Percentiles rank a stretch among this genome's conserved stretches.
Evolutionary conservation across 2,888 invertebrate genomes (phyloP).

Genomic region (Dasypogon diadema): DNA sequence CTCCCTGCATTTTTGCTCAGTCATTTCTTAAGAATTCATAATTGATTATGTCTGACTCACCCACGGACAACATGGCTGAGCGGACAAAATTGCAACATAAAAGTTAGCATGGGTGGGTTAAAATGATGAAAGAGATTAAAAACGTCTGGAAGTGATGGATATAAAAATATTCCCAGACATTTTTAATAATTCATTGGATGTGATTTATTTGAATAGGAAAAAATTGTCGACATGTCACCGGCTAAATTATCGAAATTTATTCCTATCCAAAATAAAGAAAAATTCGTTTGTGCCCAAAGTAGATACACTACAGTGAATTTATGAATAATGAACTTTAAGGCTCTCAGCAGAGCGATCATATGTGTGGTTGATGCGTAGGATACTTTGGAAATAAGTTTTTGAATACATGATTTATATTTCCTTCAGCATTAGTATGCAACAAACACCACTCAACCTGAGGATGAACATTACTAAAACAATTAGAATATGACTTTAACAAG

Average conservation of each 20-base stretch:
- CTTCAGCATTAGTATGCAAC: no score
- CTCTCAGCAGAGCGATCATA: background rate
- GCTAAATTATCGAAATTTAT: background rate
- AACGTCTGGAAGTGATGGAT: conserved; percentile 29
- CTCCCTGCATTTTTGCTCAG: conserved; percentile 26
- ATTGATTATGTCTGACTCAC: conserved; percentile 40
- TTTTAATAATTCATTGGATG: conserved; percentile 34
- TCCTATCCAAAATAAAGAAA: background rate
- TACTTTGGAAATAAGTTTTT: background rate
- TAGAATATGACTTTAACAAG: no score
- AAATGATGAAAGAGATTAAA: conserved; percentile 34
- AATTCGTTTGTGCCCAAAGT: background rate
- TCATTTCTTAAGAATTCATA: conserved; percentile 31
- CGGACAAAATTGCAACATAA: conserved; percentile 27
- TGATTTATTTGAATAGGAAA: conserved; percentile 1
- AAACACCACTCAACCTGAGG: no score
- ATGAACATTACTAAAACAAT: no score
- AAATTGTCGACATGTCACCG: background rate
- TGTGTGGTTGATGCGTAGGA: background rate
- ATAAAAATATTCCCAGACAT: conserved; percentile 39
- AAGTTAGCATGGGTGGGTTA: conserved; percentile 34
- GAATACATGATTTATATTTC: no score
- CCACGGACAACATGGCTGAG: conserved; percentile 16
- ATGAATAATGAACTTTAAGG: background rate
- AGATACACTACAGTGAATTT: background rate